These are phyloP conservation scores for Endotricha flammealis DNA, from an alignment of 2,888 invertebrate species.

Conservation along the genomic window DNA sequence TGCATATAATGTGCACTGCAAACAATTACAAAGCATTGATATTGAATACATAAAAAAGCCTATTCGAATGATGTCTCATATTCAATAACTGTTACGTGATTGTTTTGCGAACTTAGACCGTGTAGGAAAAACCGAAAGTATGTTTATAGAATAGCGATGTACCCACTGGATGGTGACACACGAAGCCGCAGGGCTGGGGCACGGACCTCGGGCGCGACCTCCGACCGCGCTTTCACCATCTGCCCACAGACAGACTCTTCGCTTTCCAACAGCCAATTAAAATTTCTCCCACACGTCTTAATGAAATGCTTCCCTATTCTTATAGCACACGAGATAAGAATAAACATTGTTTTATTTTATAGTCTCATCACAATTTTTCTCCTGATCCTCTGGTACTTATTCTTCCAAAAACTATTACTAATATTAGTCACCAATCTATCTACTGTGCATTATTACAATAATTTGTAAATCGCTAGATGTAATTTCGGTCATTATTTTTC, in stretches of 20 bases:
- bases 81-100: slow-evolving; percentile 15
- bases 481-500: neutral
- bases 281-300: slow-evolving; percentile 16
- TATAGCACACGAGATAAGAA: slow-evolving; percentile 10
- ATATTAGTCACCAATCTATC: too few species aligned
- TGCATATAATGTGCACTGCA: too few species aligned
- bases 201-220: slow-evolving; percentile 38
- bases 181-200: slow-evolving; percentile 13
- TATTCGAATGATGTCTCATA: too few species aligned
- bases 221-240: slow-evolving; percentile 53
- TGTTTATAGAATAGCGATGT: slow-evolving; percentile 11
- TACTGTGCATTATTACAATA: neutral
- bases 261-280: slow-evolving; percentile 32
- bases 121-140: slow-evolving; percentile 22
- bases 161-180: slow-evolving; percentile 24
- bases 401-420: too few species aligned
- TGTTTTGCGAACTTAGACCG: slow-evolving; percentile 5
- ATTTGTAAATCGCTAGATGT: too few species aligned
- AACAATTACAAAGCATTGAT: too few species aligned
- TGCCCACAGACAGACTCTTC: slow-evolving; percentile 30
- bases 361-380: neutral
- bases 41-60: too few species aligned
- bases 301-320: slow-evolving; percentile 12
- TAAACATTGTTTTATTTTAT: slow-evolving; percentile 8
- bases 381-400: too few species aligned